phyloP scores from a whole-genome alignment of 2,888 invertebrate species.

The Harmothoe impar region DNA sequence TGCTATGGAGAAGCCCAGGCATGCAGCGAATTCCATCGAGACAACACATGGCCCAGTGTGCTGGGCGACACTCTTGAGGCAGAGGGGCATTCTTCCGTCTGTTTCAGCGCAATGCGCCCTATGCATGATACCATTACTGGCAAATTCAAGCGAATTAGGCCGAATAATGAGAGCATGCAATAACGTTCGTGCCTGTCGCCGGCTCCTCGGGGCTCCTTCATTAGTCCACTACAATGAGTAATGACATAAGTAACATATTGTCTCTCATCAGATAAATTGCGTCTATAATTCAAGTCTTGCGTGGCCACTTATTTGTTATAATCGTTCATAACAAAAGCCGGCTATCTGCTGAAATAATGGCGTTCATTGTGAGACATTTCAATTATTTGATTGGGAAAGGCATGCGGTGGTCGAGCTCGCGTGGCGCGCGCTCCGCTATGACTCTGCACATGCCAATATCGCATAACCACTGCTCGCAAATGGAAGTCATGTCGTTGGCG shows the following conservation, averaged over 20 bases:
- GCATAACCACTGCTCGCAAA: slow-evolving; percentile 50
- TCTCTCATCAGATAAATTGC: slow-evolving; percentile 49
- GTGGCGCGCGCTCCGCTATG: background rate
- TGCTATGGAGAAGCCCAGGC: slow-evolving; percentile 22
- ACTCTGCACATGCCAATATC: slow-evolving; percentile 51
- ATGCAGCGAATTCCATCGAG: slow-evolving; percentile 4
- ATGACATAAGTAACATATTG: slow-evolving; percentile 62
- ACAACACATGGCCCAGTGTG: slow-evolving; percentile 35
- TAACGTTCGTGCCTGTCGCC: slow-evolving; percentile 26
- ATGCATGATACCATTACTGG: slow-evolving; percentile 58
- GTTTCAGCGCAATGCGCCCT: background rate
- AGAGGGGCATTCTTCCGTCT: slow-evolving; percentile 23
- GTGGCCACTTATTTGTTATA: slow-evolving; percentile 54
- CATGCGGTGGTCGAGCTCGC: background rate
- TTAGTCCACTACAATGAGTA: slow-evolving; percentile 56
- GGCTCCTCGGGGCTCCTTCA: slow-evolving; percentile 2
- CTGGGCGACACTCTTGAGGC: background rate
- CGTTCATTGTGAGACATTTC: slow-evolving; percentile 33
- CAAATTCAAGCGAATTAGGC: slow-evolving; percentile 59
- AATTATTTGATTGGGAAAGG: slow-evolving; percentile 54
- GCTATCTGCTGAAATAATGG: slow-evolving; percentile 47
- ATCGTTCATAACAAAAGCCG: slow-evolving; percentile 54
- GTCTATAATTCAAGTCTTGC: slow-evolving; percentile 44
- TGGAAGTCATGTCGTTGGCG: slow-evolving; percentile 43
- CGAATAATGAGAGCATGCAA: slow-evolving; percentile 50